Evolutionary conservation across 2,888 invertebrate species (phyloP).

Genomic region (Brenthis hecate): DNA sequence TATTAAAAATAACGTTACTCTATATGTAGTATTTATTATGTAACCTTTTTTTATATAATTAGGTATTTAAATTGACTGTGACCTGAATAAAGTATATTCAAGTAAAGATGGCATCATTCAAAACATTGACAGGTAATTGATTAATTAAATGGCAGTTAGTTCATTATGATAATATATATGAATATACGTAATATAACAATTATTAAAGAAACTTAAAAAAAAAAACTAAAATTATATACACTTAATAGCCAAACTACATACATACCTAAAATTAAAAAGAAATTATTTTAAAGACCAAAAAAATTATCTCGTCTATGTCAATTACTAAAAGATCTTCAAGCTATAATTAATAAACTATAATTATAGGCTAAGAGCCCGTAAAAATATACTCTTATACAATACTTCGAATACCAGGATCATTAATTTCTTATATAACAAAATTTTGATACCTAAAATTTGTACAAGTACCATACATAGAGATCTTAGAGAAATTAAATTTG

Average conservation of each 20-base stretch:
- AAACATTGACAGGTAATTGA: slow-evolving; percentile 10
- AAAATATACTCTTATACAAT: not conserved
- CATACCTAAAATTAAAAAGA: not conserved
- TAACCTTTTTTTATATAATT: too few relatives aligned
- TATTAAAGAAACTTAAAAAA: too few relatives aligned
- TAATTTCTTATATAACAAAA: not conserved
- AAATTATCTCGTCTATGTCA: too few relatives aligned
- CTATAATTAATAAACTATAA: not conserved
- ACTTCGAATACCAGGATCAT: not conserved
- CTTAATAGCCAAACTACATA: not conserved
- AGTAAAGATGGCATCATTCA: too few relatives aligned
- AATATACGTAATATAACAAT: too few relatives aligned
- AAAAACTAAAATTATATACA: not conserved
- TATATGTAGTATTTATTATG: too few relatives aligned
- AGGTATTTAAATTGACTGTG: not conserved
- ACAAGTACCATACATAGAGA: slow-evolving; percentile 1
- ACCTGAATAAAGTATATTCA: too few relatives aligned
- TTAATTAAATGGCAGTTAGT: slow-evolving; percentile 1
- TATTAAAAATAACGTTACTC: too few relatives aligned
- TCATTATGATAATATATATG: not conserved
- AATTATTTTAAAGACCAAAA: not conserved
- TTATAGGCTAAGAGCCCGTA: slow-evolving; percentile 1
- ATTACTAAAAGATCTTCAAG: too few relatives aligned
- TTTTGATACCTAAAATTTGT: not conserved
- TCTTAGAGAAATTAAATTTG: slow-evolving; percentile 14